Conservation (phyloP, 2,113 vertebrate species). For the Mesitornis unicolor region DNA sequence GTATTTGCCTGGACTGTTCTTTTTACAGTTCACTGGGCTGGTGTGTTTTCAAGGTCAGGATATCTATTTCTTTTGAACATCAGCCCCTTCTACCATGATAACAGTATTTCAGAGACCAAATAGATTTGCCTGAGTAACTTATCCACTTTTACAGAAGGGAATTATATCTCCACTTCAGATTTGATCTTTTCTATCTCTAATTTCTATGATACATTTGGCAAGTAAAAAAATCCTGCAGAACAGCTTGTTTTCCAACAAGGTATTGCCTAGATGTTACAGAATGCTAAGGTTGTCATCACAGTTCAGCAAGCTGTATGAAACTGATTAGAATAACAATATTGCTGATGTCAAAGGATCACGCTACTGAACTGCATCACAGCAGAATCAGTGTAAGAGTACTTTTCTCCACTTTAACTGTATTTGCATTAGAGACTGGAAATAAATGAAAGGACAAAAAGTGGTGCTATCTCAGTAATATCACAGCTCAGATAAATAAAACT, state of each 20-base stretch:
- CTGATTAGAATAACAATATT: not conserved
- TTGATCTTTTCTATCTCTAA: conserved; percentile 36
- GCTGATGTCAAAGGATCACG: conserved; percentile 23
- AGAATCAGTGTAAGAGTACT: not conserved
- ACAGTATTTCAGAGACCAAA: conserved; percentile 9
- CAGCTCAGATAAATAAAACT: not conserved
- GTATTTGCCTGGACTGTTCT: not conserved
- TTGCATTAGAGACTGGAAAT: not conserved
- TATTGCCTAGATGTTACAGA: conserved; percentile 25
- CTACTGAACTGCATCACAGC: not conserved
- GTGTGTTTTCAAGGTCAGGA: not conserved
- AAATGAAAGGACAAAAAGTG: not conserved
- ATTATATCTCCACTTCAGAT: conserved; percentile 22
- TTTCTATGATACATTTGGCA: conserved; percentile 10
- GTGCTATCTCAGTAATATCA: not conserved
- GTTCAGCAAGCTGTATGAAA: conserved; percentile 11
- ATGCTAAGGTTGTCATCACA: not conserved
- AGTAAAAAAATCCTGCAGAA: not conserved
- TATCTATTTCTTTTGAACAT: not conserved
- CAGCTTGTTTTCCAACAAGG: conserved; percentile 2
- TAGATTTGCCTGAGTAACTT: conserved; percentile 40
- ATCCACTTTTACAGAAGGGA: conserved; percentile 34
- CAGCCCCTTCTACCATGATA: not conserved
- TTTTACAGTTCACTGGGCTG: not conserved
- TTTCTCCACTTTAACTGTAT: not conserved